A percentile compares a stretch with the other conserved stretches of the same genome.
Conservation (phyloP, 2,797 vertebrate genomes). For the Tragopan temminckii region DNA sequence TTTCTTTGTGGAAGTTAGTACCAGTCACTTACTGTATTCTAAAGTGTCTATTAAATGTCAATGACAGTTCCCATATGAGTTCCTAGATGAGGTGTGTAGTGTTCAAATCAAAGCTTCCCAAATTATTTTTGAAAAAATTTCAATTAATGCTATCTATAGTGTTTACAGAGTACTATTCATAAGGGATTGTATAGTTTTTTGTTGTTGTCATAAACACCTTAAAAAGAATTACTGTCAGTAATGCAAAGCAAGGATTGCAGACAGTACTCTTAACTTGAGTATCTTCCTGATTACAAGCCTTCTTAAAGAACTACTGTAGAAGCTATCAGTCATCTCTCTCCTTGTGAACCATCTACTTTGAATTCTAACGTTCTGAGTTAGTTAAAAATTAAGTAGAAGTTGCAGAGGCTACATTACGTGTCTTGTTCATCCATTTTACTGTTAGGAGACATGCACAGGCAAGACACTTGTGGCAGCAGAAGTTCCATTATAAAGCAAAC, state of each 20-base stretch:
- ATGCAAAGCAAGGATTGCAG: not conserved
- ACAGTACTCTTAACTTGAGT: not conserved
- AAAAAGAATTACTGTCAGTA: not conserved
- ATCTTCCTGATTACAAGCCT: conserved; percentile 4
- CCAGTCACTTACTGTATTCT: not conserved
- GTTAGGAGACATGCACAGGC: conserved; percentile 82
- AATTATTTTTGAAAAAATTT: not conserved
- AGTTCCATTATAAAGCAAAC: conserved; percentile 64
- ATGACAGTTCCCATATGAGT: not conserved
- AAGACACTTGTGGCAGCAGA: conserved; percentile 83
- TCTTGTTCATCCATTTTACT: conserved; percentile 78
- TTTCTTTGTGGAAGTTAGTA: rapidly evolving
- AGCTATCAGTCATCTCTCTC: conserved; percentile 24
- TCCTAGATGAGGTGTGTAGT: not conserved
- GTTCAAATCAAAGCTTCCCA: not conserved
- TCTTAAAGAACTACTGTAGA: conserved; percentile 59
- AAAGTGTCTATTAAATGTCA: not conserved
- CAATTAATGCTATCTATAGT: not conserved
- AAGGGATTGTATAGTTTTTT: not conserved
- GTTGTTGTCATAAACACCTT: not conserved
- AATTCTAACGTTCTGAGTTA: conserved; percentile 56
- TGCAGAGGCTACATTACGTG: conserved; percentile 40
- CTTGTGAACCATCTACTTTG: conserved; percentile 65
- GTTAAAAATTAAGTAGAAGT: conserved; percentile 71
- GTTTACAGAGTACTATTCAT: not conserved